Conservation (phyloP, 2,113 vertebrate genomes). For the Hippocampus barbouri region DNA sequence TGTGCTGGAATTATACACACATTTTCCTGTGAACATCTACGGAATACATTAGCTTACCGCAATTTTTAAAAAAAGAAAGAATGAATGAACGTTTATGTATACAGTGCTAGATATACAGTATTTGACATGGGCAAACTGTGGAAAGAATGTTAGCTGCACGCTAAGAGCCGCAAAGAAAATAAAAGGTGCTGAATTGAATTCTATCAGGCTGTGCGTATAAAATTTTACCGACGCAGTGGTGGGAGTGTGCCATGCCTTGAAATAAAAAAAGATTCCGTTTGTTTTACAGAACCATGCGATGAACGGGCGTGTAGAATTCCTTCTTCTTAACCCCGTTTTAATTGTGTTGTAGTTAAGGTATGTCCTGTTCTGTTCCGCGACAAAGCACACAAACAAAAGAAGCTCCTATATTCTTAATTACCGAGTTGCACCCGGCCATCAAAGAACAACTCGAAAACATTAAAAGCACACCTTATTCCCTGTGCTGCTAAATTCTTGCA, state of each 20-base stretch:
- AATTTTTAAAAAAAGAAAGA: conserved; percentile 8
- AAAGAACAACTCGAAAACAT: too few relatives aligned
- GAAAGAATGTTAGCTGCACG: conserved; percentile 47
- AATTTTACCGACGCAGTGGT: conserved; percentile 14
- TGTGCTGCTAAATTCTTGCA: too few relatives aligned
- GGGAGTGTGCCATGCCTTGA: neutral
- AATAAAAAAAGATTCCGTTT: neutral
- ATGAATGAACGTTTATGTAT: conserved; percentile 29
- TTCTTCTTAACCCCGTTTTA: neutral
- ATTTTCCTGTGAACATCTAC: conserved; percentile 25
- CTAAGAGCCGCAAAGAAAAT: conserved; percentile 39
- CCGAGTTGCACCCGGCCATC: too few relatives aligned
- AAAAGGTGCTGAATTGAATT: conserved; percentile 40
- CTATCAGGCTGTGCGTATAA: conserved; percentile 6
- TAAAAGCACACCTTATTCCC: too few relatives aligned
- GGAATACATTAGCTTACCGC: conserved; percentile 24
- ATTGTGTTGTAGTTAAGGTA: neutral
- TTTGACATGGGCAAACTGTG: conserved; percentile 42
- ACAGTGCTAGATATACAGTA: conserved; percentile 17
- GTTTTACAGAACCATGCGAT: conserved; percentile 4
- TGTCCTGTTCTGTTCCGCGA: neutral
- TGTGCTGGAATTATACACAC: conserved; percentile 18
- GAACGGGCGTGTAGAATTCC: neutral
- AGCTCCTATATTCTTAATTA: too few relatives aligned
- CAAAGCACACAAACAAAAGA: too few relatives aligned